These are phyloP conservation scores for Pseudocheirus occidentalis DNA, from an alignment of 2,797 vertebrate genomes.

Conservation along the genomic window DNA sequence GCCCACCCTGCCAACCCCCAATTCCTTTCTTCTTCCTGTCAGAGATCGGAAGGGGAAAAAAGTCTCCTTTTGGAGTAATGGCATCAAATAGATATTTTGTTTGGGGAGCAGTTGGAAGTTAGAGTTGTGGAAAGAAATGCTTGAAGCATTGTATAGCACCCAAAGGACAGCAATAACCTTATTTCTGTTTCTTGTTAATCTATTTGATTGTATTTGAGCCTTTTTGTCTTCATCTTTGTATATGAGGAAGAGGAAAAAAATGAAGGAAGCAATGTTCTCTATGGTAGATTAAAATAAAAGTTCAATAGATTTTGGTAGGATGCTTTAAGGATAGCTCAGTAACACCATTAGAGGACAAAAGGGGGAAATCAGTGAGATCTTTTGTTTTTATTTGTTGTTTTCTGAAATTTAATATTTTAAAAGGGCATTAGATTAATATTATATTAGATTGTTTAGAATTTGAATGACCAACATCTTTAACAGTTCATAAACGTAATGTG, in stretches of 20 bases:
- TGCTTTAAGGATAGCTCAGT: background rate
- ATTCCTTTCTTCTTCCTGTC: background rate
- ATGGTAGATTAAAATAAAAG: background rate
- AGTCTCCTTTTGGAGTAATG: background rate
- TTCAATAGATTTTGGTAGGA: background rate
- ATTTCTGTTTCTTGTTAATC: conserved; percentile 19
- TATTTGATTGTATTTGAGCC: background rate
- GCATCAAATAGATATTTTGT: conserved; percentile 16
- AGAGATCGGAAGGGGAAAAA: background rate
- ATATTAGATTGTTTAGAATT: background rate
- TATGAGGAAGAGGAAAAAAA: background rate
- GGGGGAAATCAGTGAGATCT: conserved; percentile 18
- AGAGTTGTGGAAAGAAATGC: background rate
- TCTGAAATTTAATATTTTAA: conserved; percentile 45
- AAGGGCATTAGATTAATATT: background rate
- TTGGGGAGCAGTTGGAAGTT: conserved; percentile 2
- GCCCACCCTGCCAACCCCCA: background rate
- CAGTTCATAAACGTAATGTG: background rate
- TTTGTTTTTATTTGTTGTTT: conserved; percentile 27
- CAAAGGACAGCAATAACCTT: background rate
- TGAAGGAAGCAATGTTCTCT: background rate
- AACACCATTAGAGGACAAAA: background rate
- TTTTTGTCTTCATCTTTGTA: background rate
- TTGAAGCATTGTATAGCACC: background rate
- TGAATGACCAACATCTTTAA: background rate